Conservation (phyloP, 2,797 vertebrate genomes). For the Semotilus atromaculatus region DNA sequence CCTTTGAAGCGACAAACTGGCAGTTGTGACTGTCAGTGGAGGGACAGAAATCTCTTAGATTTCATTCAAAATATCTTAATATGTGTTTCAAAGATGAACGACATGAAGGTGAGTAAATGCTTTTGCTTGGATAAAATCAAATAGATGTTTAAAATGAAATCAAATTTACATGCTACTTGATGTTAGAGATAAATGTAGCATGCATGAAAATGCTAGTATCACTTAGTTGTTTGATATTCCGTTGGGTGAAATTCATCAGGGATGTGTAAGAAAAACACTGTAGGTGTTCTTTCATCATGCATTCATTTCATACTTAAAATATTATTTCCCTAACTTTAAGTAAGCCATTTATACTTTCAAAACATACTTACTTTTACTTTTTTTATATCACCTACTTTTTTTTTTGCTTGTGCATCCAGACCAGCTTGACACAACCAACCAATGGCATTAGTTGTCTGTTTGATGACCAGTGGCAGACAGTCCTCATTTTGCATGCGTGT, state of each 20-base stretch:
- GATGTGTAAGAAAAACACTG: neutral
- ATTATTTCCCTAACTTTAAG: neutral
- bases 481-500: neutral
- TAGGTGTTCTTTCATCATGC: conserved; percentile 12
- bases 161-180: conserved; percentile 23
- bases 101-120: conserved; percentile 9
- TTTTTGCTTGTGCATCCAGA: neutral
- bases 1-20: neutral
- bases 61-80: neutral
- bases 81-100: neutral
- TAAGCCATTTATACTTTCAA: neutral
- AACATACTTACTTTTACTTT: no score
- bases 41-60: neutral
- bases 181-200: conserved; percentile 12
- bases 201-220: conserved; percentile 37
- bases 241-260: conserved; percentile 2
- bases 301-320: neutral
- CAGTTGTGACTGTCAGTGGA: neutral
- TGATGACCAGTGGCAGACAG: neutral
- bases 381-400: no score
- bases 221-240: conserved; percentile 10
- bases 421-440: neutral
- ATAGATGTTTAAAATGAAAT: conserved; percentile 53
- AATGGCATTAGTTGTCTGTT: neutral
- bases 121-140: conserved; percentile 49